Base-by-base conservation (phyloP, 1,140 invertebrate genomes). In the Drosophila mauritiana region DNA sequence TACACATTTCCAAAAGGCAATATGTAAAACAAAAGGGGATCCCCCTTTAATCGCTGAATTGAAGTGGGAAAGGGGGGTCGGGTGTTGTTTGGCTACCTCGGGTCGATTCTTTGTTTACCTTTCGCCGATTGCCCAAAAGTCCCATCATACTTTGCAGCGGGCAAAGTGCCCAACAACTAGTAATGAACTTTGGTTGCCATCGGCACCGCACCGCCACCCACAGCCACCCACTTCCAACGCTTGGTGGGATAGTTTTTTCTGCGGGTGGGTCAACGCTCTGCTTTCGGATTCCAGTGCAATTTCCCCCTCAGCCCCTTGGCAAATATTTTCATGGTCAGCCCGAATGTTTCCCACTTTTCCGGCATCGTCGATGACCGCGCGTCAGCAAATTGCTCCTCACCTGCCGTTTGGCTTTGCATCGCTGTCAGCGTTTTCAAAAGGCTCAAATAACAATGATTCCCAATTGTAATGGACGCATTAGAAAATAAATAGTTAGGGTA, bases 101-200 rank as follows among this genome's bases (percentile, higher is more conserved):
- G 73, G 65, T 63, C 81, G 68, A 86, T 82, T 78, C 85, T 78
- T 86, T 86, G 83, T 86, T 86, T 86, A 85, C 82, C 68, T 85
- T 85, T 85, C 59, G 55, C 46, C 77, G 63, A 78, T 82, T 64
- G 53, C 27, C 42, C 45, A 61, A 85, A 34, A 73, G 67, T 37
- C 34, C 43, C 42, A 56, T 57, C 64, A 36, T 36, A 65, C 64
- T 65, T 52, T 27, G 37, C 59, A 36, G 10, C 11, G 55, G 42
- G 42, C 64, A 48, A 76, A 67, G 56, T 34, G 53, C 48, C 56
- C 61, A 49, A 55, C 61, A 61, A 49, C 80, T 64, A 72, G 67
- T 80, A 84, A 78, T 86, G 73, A 88, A 80, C 68, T 83, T 56
- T 80, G 54, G 27, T 76, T 43, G 55, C 25, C 55, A 76, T 56